These are phyloP conservation scores for Cheilosia urbana DNA, from an alignment of 2,888 invertebrate genomes.

Conservation along the genomic window DNA sequence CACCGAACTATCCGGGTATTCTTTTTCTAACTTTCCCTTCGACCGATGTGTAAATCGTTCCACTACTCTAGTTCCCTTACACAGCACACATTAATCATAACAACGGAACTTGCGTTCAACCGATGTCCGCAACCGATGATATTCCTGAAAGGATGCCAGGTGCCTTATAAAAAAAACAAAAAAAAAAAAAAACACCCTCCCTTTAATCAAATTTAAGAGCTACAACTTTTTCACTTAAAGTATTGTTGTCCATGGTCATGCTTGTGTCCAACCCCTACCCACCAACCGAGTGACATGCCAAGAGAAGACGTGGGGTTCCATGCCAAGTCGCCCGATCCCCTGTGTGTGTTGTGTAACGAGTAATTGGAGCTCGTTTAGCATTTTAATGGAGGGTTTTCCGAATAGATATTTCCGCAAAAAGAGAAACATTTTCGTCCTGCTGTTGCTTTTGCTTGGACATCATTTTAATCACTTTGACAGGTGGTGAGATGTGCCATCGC, in stretches of 20 bases:
- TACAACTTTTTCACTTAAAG: slow-evolving; percentile 71
- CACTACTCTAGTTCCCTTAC: background rate
- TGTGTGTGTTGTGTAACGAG: slow-evolving; percentile 61
- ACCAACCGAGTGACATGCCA: slow-evolving; percentile 51
- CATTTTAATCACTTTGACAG: slow-evolving; percentile 72
- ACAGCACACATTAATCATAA: slow-evolving; percentile 69
- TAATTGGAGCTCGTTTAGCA: slow-evolving; percentile 74
- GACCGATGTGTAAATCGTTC: too few relatives aligned
- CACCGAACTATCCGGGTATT: background rate
- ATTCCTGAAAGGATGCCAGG: slow-evolving; percentile 62
- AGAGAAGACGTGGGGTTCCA: slow-evolving; percentile 4
- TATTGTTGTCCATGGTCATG: slow-evolving; percentile 20
- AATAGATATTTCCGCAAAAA: slow-evolving; percentile 45
- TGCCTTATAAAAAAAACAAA: slow-evolving; percentile 23
- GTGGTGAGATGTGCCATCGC: slow-evolving; percentile 55
- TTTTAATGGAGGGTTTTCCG: slow-evolving; percentile 70
- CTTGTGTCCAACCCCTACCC: slow-evolving; percentile 4
- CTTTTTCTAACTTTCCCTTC: background rate
- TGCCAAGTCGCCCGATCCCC: slow-evolving; percentile 2
- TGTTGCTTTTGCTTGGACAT: slow-evolving; percentile 52
- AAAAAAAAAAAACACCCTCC: slow-evolving; percentile 14
- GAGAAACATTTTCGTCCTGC: slow-evolving; percentile 53
- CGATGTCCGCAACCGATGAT: slow-evolving; percentile 50
- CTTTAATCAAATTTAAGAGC: slow-evolving; percentile 74
- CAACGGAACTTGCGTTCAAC: slow-evolving; percentile 40